Base-by-base conservation (phyloP, 2,797 vertebrate species). In the Peromyscus attwateri region DNA sequence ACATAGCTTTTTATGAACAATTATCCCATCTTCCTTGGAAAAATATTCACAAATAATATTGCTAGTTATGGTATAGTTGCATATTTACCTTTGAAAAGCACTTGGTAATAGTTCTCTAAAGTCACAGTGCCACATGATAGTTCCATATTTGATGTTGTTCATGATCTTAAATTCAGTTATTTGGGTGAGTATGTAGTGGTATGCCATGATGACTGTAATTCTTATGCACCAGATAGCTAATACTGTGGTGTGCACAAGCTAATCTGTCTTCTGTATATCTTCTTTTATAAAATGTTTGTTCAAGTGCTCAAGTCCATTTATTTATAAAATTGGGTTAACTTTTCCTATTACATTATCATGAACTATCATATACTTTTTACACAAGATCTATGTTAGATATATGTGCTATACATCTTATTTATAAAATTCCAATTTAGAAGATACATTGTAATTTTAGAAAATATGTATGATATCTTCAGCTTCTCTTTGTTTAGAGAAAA, bases 261-360 rank as follows among this genome's bases (percentile, higher is more conserved):
- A 79, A 79, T 52, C 16, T 34, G 46, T 16, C 29, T 52, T 19
- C 27, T 46, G 29, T 19, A 4, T 31, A 31, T 77, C 27, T 77
- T 49, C 25, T 77, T 77, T 77, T 77, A 12, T 89, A 12, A 93
- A 92, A 27, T 82, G 19, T 62, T 46, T 96, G 1, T 29, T 71
- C 29, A 71, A 81, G 34, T 95, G 0, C 40, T 77, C 29, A 71
- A 81, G 34, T 25, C 23, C n/a, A 84, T 76, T 91, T 92, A 84
- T 76, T 91, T 92, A 31, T 46, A 46, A 66, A 97, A 92, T 92
- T 34, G 29, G 40, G 46, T 49, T 89, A 19, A 84, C 43, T 89
- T 71, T 76, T 40, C 80, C 81, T 89, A 92, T 27, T 90, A n/a
- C 85, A 81, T 37, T 88, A 21, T 87, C 40, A 89, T 34, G n/a